phyloP scores from a whole-genome alignment of 2,888 invertebrate genomes.

The Neoitamus cyanurus region DNA sequence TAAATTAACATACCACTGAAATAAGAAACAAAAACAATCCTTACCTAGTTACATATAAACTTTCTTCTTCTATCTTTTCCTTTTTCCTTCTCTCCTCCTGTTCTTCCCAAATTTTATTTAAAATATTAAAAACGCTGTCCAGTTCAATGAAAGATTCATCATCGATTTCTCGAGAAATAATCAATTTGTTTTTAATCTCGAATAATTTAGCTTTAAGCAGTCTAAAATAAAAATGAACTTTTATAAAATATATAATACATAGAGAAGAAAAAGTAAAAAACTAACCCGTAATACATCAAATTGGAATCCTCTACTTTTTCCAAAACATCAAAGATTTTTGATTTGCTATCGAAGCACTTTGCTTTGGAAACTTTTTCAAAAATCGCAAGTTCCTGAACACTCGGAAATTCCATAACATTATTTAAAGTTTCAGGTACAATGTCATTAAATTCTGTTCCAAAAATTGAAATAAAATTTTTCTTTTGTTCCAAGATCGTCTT shows the following conservation, averaged over 20 bases:
- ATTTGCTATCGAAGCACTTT: slow-evolving; percentile 55
- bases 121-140: slow-evolving; percentile 69
- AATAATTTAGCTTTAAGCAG: slow-evolving; percentile 76
- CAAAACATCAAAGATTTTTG: slow-evolving; percentile 59
- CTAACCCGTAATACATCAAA: slow-evolving; percentile 59
- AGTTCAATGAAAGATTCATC: slow-evolving; percentile 67
- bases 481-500: slow-evolving; percentile 69
- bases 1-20: slow-evolving; percentile 40
- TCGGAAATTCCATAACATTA: slow-evolving; percentile 62
- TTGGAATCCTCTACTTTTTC: slow-evolving; percentile 60
- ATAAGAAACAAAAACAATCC: slow-evolving; percentile 51
- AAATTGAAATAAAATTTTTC: slow-evolving; percentile 19
- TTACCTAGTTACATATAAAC: slow-evolving; percentile 79
- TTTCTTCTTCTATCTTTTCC: slow-evolving; percentile 79
- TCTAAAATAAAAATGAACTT: slow-evolving; percentile 61
- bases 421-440: slow-evolving; percentile 58
- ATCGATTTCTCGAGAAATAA: slow-evolving; percentile 69
- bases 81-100: slow-evolving; percentile 77
- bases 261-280: background rate
- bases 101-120: slow-evolving; percentile 80
- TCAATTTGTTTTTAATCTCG: slow-evolving; percentile 75
- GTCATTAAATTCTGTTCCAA: slow-evolving; percentile 55
- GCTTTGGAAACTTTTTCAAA: slow-evolving; percentile 55
- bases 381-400: slow-evolving; percentile 56
- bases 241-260: background rate